Percentiles rank a stretch among this genome's conserved stretches.
phyloP scores from a whole-genome alignment of 64 coral and sea anemone genomes.

The Montipora sp. region DNA sequence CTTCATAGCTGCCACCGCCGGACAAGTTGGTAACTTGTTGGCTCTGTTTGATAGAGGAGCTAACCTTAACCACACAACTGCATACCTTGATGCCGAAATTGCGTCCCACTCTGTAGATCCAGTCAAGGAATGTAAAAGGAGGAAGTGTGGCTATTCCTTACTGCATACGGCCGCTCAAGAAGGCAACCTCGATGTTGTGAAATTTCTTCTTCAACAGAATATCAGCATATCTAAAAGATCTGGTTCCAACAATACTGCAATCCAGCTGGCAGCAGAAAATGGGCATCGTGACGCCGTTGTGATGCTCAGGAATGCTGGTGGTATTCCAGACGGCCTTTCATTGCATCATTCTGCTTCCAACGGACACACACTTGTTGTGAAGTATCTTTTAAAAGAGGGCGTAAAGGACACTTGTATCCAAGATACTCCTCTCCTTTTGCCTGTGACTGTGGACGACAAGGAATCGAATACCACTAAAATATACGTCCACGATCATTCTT shows the following conservation, averaged over 20 bases:
- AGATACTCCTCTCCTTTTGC: neutral
- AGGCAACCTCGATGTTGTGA: slow-evolving; percentile 41
- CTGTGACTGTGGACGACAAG: neutral
- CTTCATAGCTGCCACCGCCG: slow-evolving; percentile 63
- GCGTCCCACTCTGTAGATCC: slow-evolving; percentile 17
- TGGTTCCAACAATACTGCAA: slow-evolving; percentile 21
- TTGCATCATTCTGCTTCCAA: slow-evolving; percentile 41
- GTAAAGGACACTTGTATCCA: slow-evolving; percentile 39
- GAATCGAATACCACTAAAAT: neutral
- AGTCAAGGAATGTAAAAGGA: slow-evolving; percentile 54
- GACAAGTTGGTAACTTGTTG: slow-evolving; percentile 19
- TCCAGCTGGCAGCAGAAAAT: slow-evolving; percentile 64
- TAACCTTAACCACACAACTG: slow-evolving; percentile 28
- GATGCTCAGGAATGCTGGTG: neutral
- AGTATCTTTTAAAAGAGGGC: slow-evolving; percentile 13
- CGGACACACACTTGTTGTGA: slow-evolving; percentile 9
- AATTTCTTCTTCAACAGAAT: slow-evolving; percentile 60
- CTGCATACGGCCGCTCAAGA: slow-evolving; percentile 75
- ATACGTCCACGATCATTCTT: slow-evolving; percentile 19
- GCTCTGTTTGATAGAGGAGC: slow-evolving; percentile 62
- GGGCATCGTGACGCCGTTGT: slow-evolving; percentile 19
- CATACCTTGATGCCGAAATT: slow-evolving; percentile 12
- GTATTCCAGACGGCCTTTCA: slow-evolving; percentile 2
- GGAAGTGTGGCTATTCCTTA: slow-evolving; percentile 65
- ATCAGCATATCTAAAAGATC: neutral